phyloP scores from a whole-genome alignment of 2,113 vertebrate genomes.

The Cacatua alba region DNA sequence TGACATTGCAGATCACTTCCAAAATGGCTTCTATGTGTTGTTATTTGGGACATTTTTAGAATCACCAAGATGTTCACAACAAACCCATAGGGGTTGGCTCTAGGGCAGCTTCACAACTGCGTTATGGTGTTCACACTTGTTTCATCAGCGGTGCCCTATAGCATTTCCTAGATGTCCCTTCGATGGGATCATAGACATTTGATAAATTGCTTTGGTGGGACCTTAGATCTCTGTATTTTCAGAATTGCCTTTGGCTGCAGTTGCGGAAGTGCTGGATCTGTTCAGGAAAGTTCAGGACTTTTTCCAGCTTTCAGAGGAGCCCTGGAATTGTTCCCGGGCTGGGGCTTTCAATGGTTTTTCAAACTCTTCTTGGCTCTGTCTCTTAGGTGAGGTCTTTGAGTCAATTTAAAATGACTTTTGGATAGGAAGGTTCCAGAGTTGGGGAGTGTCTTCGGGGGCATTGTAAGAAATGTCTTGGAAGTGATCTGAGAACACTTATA shows the following conservation, averaged over 20 bases:
- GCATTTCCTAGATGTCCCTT: background rate
- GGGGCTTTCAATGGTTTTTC: background rate
- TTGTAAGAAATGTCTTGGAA: background rate
- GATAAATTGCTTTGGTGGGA: background rate
- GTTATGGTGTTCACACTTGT: background rate
- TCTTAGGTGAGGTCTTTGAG: background rate
- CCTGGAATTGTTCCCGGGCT: background rate
- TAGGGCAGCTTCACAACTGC: conserved; percentile 13
- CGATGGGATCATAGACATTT: background rate
- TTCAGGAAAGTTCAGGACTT: background rate
- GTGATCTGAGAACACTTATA: background rate
- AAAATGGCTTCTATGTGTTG: conserved; percentile 20
- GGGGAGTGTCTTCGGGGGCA: background rate
- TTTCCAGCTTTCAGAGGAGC: background rate
- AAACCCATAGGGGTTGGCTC: conserved; percentile 12
- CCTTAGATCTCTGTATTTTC: background rate
- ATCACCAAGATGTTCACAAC: background rate
- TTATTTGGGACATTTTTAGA: conserved; percentile 5
- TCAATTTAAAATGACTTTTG: background rate
- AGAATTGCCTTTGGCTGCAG: background rate
- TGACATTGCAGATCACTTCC: conserved; percentile 9
- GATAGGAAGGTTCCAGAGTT: background rate
- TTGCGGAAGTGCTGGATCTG: background rate
- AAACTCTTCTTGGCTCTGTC: background rate
- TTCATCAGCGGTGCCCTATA: background rate